phyloP scores from a whole-genome alignment of 2,797 vertebrate genomes.

The Calcarius lapponicus region DNA sequence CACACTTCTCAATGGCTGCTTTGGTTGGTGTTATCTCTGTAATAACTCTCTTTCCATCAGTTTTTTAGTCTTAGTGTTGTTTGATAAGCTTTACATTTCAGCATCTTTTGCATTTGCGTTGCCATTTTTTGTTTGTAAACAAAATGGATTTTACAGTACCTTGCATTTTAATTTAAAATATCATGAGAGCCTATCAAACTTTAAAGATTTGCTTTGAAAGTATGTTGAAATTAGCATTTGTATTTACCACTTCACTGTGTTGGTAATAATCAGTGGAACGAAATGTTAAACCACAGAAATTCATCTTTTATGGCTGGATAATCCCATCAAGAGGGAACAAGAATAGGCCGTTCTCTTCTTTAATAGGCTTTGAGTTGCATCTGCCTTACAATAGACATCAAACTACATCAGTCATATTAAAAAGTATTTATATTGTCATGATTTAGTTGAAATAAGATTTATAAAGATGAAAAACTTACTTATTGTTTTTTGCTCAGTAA shows the following conservation, averaged over 20 bases:
- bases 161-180: constrained; percentile 66
- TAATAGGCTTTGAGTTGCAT: constrained; percentile 65
- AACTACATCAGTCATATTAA: constrained; percentile 56
- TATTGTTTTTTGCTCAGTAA: constrained; percentile 29
- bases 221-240: constrained; percentile 73
- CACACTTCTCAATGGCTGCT: background rate
- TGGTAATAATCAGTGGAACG: constrained; percentile 70
- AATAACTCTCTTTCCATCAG: background rate
- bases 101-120: background rate
- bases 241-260: constrained; percentile 74
- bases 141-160: constrained; percentile 52
- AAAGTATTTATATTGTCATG: constrained; percentile 60
- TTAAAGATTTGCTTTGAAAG: constrained; percentile 63
- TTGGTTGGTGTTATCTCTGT: background rate
- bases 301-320: constrained; percentile 73
- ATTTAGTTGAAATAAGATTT: constrained; percentile 61
- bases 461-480: constrained; percentile 40
- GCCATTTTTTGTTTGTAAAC: constrained; percentile 48
- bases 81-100: constrained; percentile 31
- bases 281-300: constrained; percentile 72
- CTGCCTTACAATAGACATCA: constrained; percentile 63
- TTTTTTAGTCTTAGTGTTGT: background rate
- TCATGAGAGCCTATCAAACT: constrained; percentile 30
- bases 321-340: constrained; percentile 70
- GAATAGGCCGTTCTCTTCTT: constrained; percentile 42